Evolutionary conservation across 2,113 vertebrate species (phyloP).

Genomic region (Penelope pileata): DNA sequence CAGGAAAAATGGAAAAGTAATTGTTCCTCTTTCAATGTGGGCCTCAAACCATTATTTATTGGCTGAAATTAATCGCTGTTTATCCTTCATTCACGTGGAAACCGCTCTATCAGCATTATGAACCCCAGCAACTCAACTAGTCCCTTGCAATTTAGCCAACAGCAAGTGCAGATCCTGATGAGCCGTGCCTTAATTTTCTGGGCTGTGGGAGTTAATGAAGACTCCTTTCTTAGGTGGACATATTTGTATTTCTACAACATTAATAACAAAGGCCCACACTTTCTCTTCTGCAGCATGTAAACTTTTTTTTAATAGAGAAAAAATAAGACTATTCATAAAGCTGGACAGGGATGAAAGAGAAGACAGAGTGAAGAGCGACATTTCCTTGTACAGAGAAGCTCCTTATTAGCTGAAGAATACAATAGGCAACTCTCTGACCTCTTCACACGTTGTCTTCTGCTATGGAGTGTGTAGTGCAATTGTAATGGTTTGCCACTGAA

Average conservation of each 20-base stretch:
- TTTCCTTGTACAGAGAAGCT: neutral
- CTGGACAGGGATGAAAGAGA: neutral
- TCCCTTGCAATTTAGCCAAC: slow-evolving; percentile 85
- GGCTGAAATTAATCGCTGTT: slow-evolving; percentile 94
- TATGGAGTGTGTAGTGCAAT: neutral
- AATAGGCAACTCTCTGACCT: neutral
- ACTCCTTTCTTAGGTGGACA: slow-evolving; percentile 85
- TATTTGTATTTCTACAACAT: slow-evolving; percentile 88
- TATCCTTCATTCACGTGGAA: slow-evolving; percentile 89
- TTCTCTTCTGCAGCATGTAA: slow-evolving; percentile 76
- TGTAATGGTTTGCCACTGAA: neutral
- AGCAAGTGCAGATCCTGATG: slow-evolving; percentile 80
- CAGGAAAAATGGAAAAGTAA: slow-evolving; percentile 96
- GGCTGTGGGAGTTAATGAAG: slow-evolving; percentile 87
- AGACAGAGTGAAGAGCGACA: neutral
- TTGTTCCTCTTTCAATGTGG: slow-evolving; percentile 90
- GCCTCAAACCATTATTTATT: slow-evolving; percentile 93
- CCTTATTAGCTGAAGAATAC: neutral
- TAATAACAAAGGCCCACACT: slow-evolving; percentile 80
- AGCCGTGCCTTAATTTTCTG: slow-evolving; percentile 88
- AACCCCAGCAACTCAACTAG: slow-evolving; percentile 80
- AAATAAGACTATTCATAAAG: neutral
- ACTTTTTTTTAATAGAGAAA: slow-evolving; percentile 33
- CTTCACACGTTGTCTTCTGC: neutral
- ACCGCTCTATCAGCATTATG: slow-evolving; percentile 88